A percentile compares a stretch with the other conserved stretches of the same genome.
Evolutionary conservation across 2,888 invertebrate species (phyloP).

Genomic region (Cinara cedri): DNA sequence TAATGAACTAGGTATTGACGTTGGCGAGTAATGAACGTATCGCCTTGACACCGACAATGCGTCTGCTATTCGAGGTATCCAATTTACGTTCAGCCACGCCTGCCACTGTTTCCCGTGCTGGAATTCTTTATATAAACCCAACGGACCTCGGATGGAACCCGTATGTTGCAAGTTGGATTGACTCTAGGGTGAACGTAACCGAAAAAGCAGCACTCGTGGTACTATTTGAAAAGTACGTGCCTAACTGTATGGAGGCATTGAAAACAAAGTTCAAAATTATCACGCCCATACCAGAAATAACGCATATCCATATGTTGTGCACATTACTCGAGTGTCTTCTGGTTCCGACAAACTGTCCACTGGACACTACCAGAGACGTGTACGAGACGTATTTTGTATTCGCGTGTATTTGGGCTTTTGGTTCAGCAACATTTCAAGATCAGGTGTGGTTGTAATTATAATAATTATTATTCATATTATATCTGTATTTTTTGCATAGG

Average conservation of each 20-base stretch:
- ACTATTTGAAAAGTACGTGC: slow-evolving; percentile 92
- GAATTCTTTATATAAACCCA: slow-evolving; percentile 92
- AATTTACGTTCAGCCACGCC: slow-evolving; percentile 90
- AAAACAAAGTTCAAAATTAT: slow-evolving; percentile 83
- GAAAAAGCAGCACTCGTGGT: slow-evolving; percentile 83
- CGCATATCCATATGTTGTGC: slow-evolving; percentile 87
- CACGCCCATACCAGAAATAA: slow-evolving; percentile 88
- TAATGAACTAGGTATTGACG: slow-evolving; percentile 73
- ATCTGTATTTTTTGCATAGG: slow-evolving; percentile 64
- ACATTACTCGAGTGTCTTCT: slow-evolving; percentile 84
- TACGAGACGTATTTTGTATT: slow-evolving; percentile 94
- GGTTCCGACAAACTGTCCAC: slow-evolving; percentile 78
- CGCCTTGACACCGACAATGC: slow-evolving; percentile 85
- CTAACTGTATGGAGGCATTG: slow-evolving; percentile 77
- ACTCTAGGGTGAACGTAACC: slow-evolving; percentile 73
- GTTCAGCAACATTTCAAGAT: slow-evolving; percentile 89
- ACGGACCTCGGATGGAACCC: slow-evolving; percentile 95
- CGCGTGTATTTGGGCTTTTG: slow-evolving; percentile 90
- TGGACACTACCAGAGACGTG: slow-evolving; percentile 92
- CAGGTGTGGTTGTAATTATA: slow-evolving; percentile 62
- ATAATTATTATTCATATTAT: not conserved
- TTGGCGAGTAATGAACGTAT: slow-evolving; percentile 94
- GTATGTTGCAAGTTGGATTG: slow-evolving; percentile 88
- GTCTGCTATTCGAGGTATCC: slow-evolving; percentile 91
- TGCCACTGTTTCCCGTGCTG: slow-evolving; percentile 93